Evolutionary conservation across 2,888 invertebrate species (phyloP), one percentile per base, ranked within the genome.

Genomic region (Lithophane semibrunnea): DNA sequence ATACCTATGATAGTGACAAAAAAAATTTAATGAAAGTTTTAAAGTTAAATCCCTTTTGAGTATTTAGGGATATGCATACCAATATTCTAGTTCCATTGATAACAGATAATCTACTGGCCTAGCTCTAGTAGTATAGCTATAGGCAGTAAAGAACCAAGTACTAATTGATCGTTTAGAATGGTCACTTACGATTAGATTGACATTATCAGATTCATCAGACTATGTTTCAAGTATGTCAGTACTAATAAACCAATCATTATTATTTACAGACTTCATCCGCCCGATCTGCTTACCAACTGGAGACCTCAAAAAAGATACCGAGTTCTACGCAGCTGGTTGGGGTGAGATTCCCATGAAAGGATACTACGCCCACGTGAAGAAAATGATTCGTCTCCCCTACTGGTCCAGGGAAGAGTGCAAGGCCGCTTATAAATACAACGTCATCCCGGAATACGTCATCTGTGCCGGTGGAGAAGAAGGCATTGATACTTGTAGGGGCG

Each of bases 391-490:
- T 0, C 77, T 93, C 0, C 92, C 93, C 0, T 86, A 88, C 52
- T 90, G 91, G 88, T 63, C 87, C 0, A 66, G 61, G 13, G 73
- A 85, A 0, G 74, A 85, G 0, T 92, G 93, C 64, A 73, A 85
- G 42, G 79, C 73, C 4, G 86, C 88, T 8, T 92, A 90, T 70
- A 76, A 67, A 10, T 24, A 85, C 10, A 81, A 75, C 1, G 56
- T 73, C 0, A 71, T 93, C 21, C 90, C 92, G 0, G 71, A 89
- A 2, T 80, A 88, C 37, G 84, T 90, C 0, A 89, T 94, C 12
- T 94, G 94, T 42, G 94, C 94, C 5, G 94, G 94, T 0, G 93
- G 93, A 0, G 85, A 90, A 67, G 82, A 86, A 21, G 90, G 88
- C 0, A 75, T 91, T 0, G 94, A 94, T 52, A 92, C 92, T 0